Evolutionary conservation across 2,797 vertebrate genomes (phyloP).

Genomic region (Melanotaenia boesemani): DNA sequence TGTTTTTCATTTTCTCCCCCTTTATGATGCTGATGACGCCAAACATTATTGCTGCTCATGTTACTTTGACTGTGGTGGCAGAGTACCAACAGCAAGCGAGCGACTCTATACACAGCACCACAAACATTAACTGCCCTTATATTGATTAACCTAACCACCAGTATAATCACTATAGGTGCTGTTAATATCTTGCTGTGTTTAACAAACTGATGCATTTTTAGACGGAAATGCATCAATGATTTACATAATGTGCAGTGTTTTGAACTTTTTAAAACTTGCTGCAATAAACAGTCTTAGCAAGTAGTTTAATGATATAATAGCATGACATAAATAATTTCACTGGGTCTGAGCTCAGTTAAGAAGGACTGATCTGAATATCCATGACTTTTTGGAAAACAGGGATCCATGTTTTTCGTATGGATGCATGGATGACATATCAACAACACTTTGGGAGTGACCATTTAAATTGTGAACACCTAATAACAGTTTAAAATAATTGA

Average conservation of each 20-base stretch:
- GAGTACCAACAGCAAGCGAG: neutral
- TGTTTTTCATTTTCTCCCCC: neutral
- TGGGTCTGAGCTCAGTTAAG: neutral
- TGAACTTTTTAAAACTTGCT: neutral
- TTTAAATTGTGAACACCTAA: neutral
- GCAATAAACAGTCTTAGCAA: neutral
- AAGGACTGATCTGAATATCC: neutral
- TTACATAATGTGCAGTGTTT: neutral
- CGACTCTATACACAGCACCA: accelerated
- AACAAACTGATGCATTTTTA: neutral
- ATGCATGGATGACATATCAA: neutral
- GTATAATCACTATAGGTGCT: neutral
- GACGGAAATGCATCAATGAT: neutral
- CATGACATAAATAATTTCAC: neutral
- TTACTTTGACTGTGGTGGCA: conserved; percentile 24
- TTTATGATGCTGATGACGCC: conserved; percentile 19
- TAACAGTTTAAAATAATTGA: neutral
- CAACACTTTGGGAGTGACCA: neutral
- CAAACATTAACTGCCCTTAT: conserved; percentile 8
- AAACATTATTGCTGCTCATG: neutral
- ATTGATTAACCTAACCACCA: neutral
- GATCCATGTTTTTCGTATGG: no score
- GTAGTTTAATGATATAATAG: neutral
- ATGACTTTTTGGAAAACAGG: neutral
- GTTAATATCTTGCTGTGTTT: neutral